phyloP scores from a whole-genome alignment of 2,888 invertebrate species.

The Ophion slaviceki region DNA sequence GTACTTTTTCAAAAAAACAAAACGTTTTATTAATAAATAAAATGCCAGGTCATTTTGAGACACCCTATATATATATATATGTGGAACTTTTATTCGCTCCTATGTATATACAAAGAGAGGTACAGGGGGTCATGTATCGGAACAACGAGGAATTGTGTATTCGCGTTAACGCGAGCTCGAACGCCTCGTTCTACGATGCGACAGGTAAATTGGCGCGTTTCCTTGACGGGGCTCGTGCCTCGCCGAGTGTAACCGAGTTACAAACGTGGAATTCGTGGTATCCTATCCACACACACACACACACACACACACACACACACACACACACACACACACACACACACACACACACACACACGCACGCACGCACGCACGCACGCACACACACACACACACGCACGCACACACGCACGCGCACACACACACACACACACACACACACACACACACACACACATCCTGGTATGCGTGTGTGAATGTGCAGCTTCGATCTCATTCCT shows the following conservation, averaged over 20 bases:
- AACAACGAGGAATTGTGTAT: constrained; percentile 53
- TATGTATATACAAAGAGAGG: constrained; percentile 1
- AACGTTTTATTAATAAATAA: too few relatives aligned
- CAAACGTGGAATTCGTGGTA: constrained; percentile 69
- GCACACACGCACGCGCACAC: too few relatives aligned
- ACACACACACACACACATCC: too few relatives aligned
- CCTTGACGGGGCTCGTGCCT: constrained; percentile 75
- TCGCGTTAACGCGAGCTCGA: constrained; percentile 50
- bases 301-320: not conserved
- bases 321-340: too few relatives aligned
- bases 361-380: too few relatives aligned
- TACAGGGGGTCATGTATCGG: constrained; percentile 48
- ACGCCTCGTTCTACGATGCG: constrained; percentile 70
- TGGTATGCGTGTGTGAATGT: constrained; percentile 11
- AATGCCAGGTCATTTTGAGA: too few relatives aligned
- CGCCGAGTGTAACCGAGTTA: constrained; percentile 69
- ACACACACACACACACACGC: too few relatives aligned
- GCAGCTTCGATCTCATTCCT: constrained; percentile 24
- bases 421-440: too few relatives aligned
- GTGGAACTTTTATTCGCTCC: too few relatives aligned
- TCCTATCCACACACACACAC: constrained; percentile 46
- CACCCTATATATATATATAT: not conserved
- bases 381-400: too few relatives aligned
- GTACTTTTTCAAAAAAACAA: too few relatives aligned
- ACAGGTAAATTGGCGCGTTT: constrained; percentile 82